Base-by-base conservation (phyloP, 2,888 invertebrate genomes). In the Synergus laeviventris region DNA sequence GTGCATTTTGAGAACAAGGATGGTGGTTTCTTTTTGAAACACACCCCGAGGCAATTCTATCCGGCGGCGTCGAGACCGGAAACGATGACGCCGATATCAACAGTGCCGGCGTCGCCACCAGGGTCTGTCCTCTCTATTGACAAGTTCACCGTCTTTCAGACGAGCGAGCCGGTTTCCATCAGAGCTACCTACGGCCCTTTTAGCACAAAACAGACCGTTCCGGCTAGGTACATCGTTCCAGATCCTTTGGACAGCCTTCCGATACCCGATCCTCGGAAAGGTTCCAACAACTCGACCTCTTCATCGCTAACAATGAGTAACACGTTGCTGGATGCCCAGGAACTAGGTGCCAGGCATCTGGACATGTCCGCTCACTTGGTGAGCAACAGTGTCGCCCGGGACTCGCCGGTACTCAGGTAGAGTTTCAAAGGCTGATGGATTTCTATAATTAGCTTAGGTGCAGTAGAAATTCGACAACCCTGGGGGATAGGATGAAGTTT, bases 281-380 rank as follows among this genome's bases (percentile, higher is more conserved):
- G 87, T 75, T 84, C 77, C n/a, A 79, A 70, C 61, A 82, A 73
- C 64, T 76, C 77, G 11, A 62, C 76, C n/a, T 77, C 79, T 31
- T 78, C 81, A 0, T 74, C 80, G 12, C 81, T 94, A 1, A 77
- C 77, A 54, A 74, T 76, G 16, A 79, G 79, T 56, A 79, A 78
- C 74, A 93, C 92, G 18, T 87, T 93, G 45, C 88, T 94, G 81
- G 94, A 94, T 84, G 89, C 93, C 38, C 92, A 93, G 86, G 93
- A 93, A 81, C 91, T 96, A 78, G 94, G 94, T 86, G 94, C 94
- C 78, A 95, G 96, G 84, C 94, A 95, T 86, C 92, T 98, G 85
- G 98, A 98, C 91, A 96, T 98, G 92, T 97, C 97, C 59, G 98
- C 98, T 8, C 98, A 98, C 91, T 93, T 98, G 78, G 98, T 98